Percentiles rank a stretch among this genome's conserved stretches.
Evolutionary conservation across 2,113 vertebrate species (phyloP).

Genomic region (Chauna torquata): DNA sequence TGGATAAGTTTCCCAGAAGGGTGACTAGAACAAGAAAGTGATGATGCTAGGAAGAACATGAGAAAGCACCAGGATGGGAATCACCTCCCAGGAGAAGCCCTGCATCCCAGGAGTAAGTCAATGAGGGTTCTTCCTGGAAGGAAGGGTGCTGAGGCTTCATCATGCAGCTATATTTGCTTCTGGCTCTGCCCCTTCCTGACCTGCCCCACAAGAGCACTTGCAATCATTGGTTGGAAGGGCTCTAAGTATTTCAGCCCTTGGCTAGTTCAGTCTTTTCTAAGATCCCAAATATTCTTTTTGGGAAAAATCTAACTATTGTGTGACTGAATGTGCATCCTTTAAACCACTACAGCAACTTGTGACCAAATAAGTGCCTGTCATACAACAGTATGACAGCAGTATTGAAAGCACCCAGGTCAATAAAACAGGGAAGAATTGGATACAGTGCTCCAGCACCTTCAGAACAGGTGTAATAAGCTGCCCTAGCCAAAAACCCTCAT

Average conservation of each 20-base stretch:
- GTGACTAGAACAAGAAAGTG: background rate
- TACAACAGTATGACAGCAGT: background rate
- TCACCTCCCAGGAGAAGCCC: background rate
- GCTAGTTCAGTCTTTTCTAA: background rate
- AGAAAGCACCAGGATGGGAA: background rate
- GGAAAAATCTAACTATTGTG: background rate
- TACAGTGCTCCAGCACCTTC: background rate
- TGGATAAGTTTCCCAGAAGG: background rate
- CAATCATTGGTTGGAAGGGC: background rate
- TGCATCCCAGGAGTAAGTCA: background rate
- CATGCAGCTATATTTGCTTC: background rate
- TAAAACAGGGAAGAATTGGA: background rate
- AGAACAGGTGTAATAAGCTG: background rate
- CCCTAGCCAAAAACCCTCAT: background rate
- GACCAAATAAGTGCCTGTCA: background rate
- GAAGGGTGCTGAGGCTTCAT: background rate
- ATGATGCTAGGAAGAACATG: background rate
- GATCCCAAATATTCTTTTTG: background rate
- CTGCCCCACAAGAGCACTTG: background rate
- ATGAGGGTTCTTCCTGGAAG: background rate
- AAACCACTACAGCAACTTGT: accelerated
- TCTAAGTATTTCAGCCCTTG: background rate
- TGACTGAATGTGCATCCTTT: background rate
- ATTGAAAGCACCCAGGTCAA: background rate
- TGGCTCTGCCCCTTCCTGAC: background rate